Conservation (phyloP, 1,140 invertebrate species). For the Drosophila quadrilineata region DNA sequence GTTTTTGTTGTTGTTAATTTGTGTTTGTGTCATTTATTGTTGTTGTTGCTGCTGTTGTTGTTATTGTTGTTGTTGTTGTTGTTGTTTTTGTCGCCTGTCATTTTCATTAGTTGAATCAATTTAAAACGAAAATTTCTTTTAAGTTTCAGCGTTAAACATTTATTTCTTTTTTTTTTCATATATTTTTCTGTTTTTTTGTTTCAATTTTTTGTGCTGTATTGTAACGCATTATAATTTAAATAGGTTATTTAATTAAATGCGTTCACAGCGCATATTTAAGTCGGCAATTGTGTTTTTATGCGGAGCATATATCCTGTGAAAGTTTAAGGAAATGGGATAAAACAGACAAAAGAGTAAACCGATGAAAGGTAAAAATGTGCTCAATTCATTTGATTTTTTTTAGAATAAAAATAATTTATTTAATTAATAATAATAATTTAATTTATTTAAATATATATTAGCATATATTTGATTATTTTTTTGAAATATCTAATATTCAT, state of each 20-base stretch:
- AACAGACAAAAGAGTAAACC: neutral
- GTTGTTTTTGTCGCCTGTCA: slow-evolving; percentile 6
- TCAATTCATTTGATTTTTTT: too few species aligned
- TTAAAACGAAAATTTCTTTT: slow-evolving; percentile 46
- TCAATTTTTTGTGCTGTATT: slow-evolving; percentile 40
- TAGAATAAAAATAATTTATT: too few species aligned
- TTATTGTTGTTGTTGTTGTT: too few species aligned
- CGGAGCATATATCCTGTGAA: slow-evolving; percentile 9
- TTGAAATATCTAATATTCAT: too few species aligned
- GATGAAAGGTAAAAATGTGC: neutral
- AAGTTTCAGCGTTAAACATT: neutral
- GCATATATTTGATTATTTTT: too few species aligned
- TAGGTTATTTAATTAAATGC: slow-evolving; percentile 72
- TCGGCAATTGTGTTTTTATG: slow-evolving; percentile 32
- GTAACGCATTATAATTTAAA: slow-evolving; percentile 55
- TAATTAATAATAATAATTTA: too few species aligned
- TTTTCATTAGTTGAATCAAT: slow-evolving; percentile 70
- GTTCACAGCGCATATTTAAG: slow-evolving; percentile 35
- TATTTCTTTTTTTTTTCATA: neutral
- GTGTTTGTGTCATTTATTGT: too few species aligned
- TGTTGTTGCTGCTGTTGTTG: too few species aligned
- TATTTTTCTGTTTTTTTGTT: slow-evolving; percentile 18
- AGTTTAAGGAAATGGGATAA: too few species aligned
- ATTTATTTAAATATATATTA: too few species aligned
- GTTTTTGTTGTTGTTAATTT: too few species aligned